Conservation (phyloP, 1,140 invertebrate genomes). For the Drosophila rhopaloa region DNA sequence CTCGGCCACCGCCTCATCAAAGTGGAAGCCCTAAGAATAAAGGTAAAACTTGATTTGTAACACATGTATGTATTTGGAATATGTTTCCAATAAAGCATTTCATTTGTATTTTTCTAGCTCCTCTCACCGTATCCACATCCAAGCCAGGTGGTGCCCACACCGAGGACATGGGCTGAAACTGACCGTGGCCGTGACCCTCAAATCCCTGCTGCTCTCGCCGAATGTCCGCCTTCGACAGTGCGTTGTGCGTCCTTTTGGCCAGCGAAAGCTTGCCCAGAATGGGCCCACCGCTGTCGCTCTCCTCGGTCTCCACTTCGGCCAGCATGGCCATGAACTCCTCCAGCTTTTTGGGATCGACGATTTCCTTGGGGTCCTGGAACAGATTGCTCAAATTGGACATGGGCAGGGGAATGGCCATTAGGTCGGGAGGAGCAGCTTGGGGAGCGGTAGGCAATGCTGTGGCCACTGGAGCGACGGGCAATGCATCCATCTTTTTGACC, state of each 20-base stretch:
- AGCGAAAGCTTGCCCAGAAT: constrained; percentile 87
- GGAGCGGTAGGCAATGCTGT: background rate
- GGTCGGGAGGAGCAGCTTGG: constrained; percentile 3
- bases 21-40: constrained; percentile 55
- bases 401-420: constrained; percentile 34
- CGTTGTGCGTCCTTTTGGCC: constrained; percentile 87
- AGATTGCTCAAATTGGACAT: constrained; percentile 66
- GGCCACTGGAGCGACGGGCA: background rate
- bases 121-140: constrained; percentile 59
- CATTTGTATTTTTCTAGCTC: too few relatives aligned
- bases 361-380: constrained; percentile 83
- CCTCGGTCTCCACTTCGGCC: constrained; percentile 87
- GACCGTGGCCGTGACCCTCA: constrained; percentile 48
- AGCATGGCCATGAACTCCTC: constrained; percentile 85
- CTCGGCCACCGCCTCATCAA: constrained; percentile 70
- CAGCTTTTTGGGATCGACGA: constrained; percentile 84
- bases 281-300: constrained; percentile 87
- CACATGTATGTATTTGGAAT: too few relatives aligned
- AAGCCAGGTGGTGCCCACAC: constrained; percentile 69
- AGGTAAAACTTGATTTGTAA: too few relatives aligned
- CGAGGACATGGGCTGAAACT: constrained; percentile 55
- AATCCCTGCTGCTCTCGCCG: constrained; percentile 55
- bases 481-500: constrained; percentile 22
- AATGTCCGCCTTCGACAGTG: constrained; percentile 84
- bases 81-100: too few relatives aligned